These are phyloP conservation scores for Hormaphis cornu DNA, from an alignment of 1,140 invertebrate species.

Conservation along the genomic window DNA sequence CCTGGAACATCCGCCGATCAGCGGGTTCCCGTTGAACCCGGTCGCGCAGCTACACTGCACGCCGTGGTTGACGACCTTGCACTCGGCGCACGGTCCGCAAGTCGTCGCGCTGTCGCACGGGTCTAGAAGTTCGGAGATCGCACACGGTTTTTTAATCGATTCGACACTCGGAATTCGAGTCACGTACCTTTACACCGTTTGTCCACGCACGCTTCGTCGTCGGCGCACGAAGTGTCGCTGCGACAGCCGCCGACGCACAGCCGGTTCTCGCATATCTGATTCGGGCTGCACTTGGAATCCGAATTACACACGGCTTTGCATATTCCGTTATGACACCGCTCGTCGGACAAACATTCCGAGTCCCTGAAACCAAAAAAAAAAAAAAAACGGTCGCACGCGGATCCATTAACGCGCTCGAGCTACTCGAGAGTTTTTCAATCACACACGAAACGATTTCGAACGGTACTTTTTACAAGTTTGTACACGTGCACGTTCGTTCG, in stretches of 20 bases:
- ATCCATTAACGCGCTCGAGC: too few relatives aligned
- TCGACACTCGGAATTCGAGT: conserved; percentile 32
- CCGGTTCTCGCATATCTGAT: conserved; percentile 77
- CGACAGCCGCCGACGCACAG: conserved; percentile 76
- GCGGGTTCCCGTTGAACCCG: conserved; percentile 73
- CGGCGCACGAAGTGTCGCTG: conserved; percentile 66
- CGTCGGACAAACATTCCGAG: conserved; percentile 67
- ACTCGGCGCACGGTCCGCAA: conserved; percentile 72
- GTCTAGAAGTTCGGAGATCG: conserved; percentile 28
- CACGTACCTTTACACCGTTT: conserved; percentile 63
- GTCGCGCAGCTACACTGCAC: conserved; percentile 71
- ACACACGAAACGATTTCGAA: too few relatives aligned
- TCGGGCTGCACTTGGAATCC: conserved; percentile 61
- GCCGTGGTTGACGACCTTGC: conserved; percentile 59
- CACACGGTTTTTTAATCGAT: neutral
- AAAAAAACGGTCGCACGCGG: too few relatives aligned
- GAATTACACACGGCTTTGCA: conserved; percentile 77
- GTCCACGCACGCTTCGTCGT: conserved; percentile 65
- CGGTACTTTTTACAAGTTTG: too few relatives aligned
- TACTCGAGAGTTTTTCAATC: too few relatives aligned
- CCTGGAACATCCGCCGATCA: conserved; percentile 54
- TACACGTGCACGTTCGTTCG: neutral
- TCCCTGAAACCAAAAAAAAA: conserved; percentile 50
- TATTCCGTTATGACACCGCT: conserved; percentile 67
- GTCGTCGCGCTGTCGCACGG: conserved; percentile 40